Evolutionary conservation across 2,888 invertebrate genomes (phyloP), one percentile per base, ranked within the genome.

Genomic region (Xestoiulus laeticollis): DNA sequence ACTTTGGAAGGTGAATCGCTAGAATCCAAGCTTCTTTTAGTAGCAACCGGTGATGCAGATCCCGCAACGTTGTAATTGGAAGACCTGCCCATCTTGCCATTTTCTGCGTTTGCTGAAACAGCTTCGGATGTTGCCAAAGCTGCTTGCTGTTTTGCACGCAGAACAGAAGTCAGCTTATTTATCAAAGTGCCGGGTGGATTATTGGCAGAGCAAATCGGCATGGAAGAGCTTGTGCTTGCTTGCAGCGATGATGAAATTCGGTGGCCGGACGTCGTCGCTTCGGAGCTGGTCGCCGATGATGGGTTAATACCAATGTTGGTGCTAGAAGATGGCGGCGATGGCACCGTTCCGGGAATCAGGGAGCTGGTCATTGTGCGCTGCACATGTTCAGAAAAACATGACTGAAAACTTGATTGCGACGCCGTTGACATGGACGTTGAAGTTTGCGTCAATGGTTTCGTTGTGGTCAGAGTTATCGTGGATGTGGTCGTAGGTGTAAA

Each of bases 331-430:
- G 38, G 38, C 26, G 85, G 85, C n/a, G 33, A 33, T 38, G 38
- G 85, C 8, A 44, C 6, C 12, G 85, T 1, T n/a, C 38, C 19
- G 19, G 19, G 33, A 19, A 38, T n/a, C 14, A 14, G 8, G 26
- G 84, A 84, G 12, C 32, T 84, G 32, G 87, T 33, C 68, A 78
- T 78, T 14, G 87, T 53, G 4, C 68, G 53, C 26, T 87, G 87
- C 33, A 87, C 87, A 22, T 87, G 87, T 33, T 59, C 87, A n/a
- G 87, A 53, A 68, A 87, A 87, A 78, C 87, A 87, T 3, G 32
- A n/a, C 26, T 87, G 87, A 22, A 87, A 87, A 85, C 85, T 85
- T 14, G 85, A 38, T 14, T 44, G 38, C n/a, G 85, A 43, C n/a
- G 85, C 38, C n/a, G 85, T 38, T 16, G 85, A 85, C 43, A 85